Conservation (phyloP, 2,797 vertebrate genomes). For the Vireo griseus region DNA sequence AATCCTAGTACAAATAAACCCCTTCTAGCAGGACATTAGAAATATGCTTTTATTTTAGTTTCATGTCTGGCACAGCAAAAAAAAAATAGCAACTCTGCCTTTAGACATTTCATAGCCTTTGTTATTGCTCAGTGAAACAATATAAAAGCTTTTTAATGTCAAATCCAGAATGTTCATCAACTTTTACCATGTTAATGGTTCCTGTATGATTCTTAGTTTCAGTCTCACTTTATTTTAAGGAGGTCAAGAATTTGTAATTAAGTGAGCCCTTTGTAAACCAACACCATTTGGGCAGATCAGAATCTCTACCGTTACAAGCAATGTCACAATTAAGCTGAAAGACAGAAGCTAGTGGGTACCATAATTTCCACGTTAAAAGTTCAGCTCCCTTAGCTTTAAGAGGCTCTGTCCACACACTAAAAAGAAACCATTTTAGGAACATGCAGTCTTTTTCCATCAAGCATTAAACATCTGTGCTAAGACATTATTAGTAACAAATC, state of each 20-base stretch:
- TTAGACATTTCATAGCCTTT: constrained; percentile 37
- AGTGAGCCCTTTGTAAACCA: constrained; percentile 50
- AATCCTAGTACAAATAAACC: constrained; percentile 13
- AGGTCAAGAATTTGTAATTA: constrained; percentile 61
- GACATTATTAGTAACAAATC: background rate
- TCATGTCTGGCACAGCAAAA: constrained; percentile 16
- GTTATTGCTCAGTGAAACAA: constrained; percentile 53
- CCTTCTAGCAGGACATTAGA: background rate
- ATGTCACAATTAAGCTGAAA: constrained; percentile 28
- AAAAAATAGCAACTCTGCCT: constrained; percentile 36
- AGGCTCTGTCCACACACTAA: background rate
- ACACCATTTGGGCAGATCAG: constrained; percentile 48
- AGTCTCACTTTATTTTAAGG: constrained; percentile 48
- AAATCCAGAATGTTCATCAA: constrained; percentile 47
- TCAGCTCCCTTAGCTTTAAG: constrained; percentile 18
- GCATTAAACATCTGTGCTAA: background rate
- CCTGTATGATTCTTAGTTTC: constrained; percentile 28
- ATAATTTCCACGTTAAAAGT: background rate
- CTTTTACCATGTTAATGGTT: constrained; percentile 6
- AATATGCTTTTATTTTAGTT: constrained; percentile 15
- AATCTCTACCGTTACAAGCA: constrained; percentile 59
- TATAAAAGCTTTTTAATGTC: constrained; percentile 39
- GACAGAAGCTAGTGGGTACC: background rate
- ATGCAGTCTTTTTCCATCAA: background rate
- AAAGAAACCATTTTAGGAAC: constrained; percentile 21